Evolutionary conservation across 2,888 invertebrate species (phyloP).

Genomic region (Barypeithes pellucidus): DNA sequence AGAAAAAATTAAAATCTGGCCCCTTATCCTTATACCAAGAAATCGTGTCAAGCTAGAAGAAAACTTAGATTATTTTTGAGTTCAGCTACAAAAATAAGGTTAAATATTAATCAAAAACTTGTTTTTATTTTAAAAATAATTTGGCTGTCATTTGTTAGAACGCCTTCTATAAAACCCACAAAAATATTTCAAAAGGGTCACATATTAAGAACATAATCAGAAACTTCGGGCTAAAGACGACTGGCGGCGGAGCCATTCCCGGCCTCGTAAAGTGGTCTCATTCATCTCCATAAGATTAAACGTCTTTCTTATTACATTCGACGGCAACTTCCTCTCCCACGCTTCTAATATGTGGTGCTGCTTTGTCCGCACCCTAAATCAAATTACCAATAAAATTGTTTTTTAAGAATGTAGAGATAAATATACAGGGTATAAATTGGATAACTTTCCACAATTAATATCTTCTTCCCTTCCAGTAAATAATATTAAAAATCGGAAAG

Average conservation of each 20-base stretch:
- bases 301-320: conserved; percentile 2
- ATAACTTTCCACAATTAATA: too few species aligned
- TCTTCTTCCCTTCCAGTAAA: too few species aligned
- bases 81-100: too few species aligned
- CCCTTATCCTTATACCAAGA: too few species aligned
- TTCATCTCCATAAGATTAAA: conserved; percentile 6
- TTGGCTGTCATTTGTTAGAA: background rate
- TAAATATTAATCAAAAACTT: too few species aligned
- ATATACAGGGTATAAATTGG: background rate
- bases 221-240: background rate
- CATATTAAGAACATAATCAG: conserved; percentile 1
- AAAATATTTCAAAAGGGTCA: background rate
- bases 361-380: background rate
- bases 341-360: background rate
- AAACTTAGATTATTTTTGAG: too few species aligned
- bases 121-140: background rate
- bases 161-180: background rate
- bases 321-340: background rate
- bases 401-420: background rate
- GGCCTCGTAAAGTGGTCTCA: conserved; percentile 1
- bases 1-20: too few species aligned
- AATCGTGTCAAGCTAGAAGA: too few species aligned
- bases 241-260: background rate
- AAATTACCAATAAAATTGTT: conserved; percentile 5
- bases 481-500: too few species aligned